Conservation (phyloP, 2,888 invertebrate genomes). For the Athripsodes cinereus region DNA sequence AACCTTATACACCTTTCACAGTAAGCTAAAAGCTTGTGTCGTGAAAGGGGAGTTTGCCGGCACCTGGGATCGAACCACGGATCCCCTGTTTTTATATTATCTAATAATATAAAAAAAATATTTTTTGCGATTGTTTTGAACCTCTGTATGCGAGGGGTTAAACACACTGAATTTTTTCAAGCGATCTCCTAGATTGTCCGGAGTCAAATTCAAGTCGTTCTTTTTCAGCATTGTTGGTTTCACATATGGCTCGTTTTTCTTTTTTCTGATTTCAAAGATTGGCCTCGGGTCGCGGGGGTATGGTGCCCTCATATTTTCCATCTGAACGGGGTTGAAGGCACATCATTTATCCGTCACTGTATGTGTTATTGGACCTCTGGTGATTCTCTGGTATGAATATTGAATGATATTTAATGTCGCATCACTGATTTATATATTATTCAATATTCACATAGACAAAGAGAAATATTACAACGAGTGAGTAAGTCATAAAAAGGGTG, state of each 20-base stretch:
- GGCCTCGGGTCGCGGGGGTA: slow-evolving; percentile 5
- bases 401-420: slow-evolving; percentile 17
- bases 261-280: background rate
- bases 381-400: slow-evolving; percentile 15
- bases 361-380: slow-evolving; percentile 11
- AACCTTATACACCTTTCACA: too few species aligned
- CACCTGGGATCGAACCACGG: too few species aligned
- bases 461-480: too few species aligned
- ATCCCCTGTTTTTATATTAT: too few species aligned
- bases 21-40: too few species aligned
- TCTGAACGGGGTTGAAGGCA: background rate
- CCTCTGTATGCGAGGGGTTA: too few species aligned
- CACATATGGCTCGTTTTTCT: slow-evolving; percentile 9
- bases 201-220: slow-evolving; percentile 3
- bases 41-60: too few species aligned
- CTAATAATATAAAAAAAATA: too few species aligned
- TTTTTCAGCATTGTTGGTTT: slow-evolving; percentile 13
- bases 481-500: too few species aligned
- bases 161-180: too few species aligned
- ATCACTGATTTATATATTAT: slow-evolving; percentile 12
- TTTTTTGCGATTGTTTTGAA: too few species aligned
- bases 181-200: background rate
- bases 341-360: background rate
- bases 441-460: background rate
- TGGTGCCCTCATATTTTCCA: slow-evolving; percentile 2